phyloP scores from a whole-genome alignment of 2,113 vertebrate species.

The Carlito syrichta region DNA sequence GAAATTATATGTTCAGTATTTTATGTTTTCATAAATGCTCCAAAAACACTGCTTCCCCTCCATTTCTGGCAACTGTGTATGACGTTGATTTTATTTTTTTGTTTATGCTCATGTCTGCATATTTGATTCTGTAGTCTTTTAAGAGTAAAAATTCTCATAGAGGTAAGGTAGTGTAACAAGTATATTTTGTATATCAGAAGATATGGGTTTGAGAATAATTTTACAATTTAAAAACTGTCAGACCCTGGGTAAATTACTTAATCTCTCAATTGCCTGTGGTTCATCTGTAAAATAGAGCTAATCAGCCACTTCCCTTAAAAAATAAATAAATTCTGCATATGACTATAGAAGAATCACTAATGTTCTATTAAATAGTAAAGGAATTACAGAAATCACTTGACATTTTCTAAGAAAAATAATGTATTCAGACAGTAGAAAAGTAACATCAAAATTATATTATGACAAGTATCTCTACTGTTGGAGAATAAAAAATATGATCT shows the following conservation, averaged over 20 bases:
- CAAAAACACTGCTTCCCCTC: not conserved
- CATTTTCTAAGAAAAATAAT: constrained; percentile 35
- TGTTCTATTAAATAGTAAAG: not conserved
- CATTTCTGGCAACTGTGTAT: not conserved
- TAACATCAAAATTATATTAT: constrained; percentile 10
- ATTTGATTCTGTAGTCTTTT: not conserved
- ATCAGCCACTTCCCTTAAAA: not conserved
- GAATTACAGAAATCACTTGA: not conserved
- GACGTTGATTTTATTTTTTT: not conserved
- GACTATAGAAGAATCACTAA: not conserved
- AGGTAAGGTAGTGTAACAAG: not conserved
- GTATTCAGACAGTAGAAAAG: not conserved
- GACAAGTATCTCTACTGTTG: not conserved
- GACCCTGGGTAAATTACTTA: not conserved
- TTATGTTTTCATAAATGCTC: not conserved
- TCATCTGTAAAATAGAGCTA: constrained; percentile 10
- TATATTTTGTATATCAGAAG: not conserved
- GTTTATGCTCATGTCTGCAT: not conserved
- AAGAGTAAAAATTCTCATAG: not conserved
- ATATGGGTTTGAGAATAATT: not conserved
- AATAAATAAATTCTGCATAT: not conserved
- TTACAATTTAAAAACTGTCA: constrained; percentile 9
- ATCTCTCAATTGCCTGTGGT: not conserved
- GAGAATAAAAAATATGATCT: not conserved
- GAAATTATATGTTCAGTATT: not conserved